Evolutionary conservation across 1,140 invertebrate genomes (phyloP).

Genomic region (Macrocentrus cingulum): DNA sequence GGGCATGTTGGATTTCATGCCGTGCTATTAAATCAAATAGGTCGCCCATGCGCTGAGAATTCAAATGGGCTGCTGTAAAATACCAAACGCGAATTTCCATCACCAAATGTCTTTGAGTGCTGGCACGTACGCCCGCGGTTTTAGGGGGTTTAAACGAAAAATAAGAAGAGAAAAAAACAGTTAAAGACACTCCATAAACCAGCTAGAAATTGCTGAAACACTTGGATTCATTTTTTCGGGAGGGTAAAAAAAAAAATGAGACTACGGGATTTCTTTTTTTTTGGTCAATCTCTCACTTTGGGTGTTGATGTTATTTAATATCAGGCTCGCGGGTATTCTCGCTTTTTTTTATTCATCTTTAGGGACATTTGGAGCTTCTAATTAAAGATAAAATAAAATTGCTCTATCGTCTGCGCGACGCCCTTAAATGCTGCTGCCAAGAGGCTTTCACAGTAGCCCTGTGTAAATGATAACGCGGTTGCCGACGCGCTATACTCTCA

Average conservation of each 20-base stretch:
- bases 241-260: conserved; percentile 3
- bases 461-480: conserved; percentile 56
- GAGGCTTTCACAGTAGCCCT: conserved; percentile 35
- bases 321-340: background rate
- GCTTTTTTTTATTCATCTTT: conserved; percentile 1
- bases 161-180: conserved; percentile 8
- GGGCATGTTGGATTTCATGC: conserved; percentile 35
- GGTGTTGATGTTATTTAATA: conserved; percentile 22
- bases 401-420: conserved; percentile 42
- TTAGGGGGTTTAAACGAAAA: background rate
- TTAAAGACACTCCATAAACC: conserved; percentile 22
- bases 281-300: conserved; percentile 16
- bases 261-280: background rate
- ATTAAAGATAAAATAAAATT: conserved; percentile 56
- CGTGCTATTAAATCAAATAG: conserved; percentile 53
- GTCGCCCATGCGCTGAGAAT: conserved; percentile 48
- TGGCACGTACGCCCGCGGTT: background rate
- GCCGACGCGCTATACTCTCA: conserved; percentile 37
- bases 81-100: conserved; percentile 27
- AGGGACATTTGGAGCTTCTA: conserved; percentile 41
- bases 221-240: background rate
- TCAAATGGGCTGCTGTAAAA: conserved; percentile 35
- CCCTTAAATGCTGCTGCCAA: conserved; percentile 28
- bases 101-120: conserved; percentile 35
- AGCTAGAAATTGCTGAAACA: background rate